A percentile compares a stretch with the other conserved stretches of the same genome.
Evolutionary conservation across 2,888 invertebrate species (phyloP).

Genomic region (Acrocyrtus sp.): DNA sequence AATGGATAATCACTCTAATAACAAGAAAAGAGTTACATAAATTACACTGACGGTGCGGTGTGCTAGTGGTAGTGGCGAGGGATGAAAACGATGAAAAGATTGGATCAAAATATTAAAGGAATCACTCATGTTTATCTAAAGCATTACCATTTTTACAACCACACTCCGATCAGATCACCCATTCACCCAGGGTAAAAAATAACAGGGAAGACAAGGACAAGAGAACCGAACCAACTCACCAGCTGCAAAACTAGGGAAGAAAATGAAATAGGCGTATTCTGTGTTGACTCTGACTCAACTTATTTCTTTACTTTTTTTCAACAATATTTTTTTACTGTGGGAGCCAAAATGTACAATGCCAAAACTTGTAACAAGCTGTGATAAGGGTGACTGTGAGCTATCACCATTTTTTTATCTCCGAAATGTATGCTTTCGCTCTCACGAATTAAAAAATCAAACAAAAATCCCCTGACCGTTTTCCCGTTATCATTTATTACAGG

Average conservation of each 20-base stretch:
- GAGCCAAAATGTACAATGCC: not conserved
- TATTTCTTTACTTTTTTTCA: not conserved
- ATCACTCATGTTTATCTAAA: constrained; percentile 40
- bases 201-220: not conserved
- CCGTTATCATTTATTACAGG: not conserved
- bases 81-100: constrained; percentile 45
- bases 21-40: constrained; percentile 35
- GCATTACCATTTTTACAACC: constrained; percentile 10
- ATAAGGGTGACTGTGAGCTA: constrained; percentile 4
- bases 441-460: constrained; percentile 13
- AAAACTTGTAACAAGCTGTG: not conserved
- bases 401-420: not conserved
- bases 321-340: not conserved
- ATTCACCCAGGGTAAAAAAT: not conserved
- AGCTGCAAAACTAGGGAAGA: constrained; percentile 9
- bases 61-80: too few relatives aligned
- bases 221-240: too few relatives aligned
- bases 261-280: constrained; percentile 24
- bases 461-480: too few relatives aligned
- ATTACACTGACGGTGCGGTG: too few relatives aligned
- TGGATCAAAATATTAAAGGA: constrained; percentile 46
- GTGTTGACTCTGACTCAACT: constrained; percentile 22
- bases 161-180: not conserved
- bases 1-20: constrained; percentile 22
- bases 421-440: constrained; percentile 6